A percentile compares a stretch with the other conserved stretches of the same genome.
Evolutionary conservation across 2,113 vertebrate genomes (phyloP).

Genomic region (Sorex araneus): DNA sequence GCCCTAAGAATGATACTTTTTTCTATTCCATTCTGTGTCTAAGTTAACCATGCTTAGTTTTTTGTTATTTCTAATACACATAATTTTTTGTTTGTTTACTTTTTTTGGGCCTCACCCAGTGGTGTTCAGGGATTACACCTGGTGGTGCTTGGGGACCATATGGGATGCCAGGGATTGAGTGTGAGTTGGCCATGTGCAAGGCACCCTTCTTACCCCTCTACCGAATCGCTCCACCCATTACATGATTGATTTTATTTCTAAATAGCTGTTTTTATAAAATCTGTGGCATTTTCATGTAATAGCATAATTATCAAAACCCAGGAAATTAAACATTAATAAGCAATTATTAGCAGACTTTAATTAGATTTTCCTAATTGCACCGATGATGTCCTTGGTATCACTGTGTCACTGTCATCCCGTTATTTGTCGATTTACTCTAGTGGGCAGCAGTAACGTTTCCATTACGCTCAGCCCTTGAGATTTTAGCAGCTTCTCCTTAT

Average conservation of each 20-base stretch:
- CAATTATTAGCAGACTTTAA: neutral
- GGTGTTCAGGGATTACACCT: too few relatives aligned
- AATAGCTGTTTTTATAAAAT: neutral
- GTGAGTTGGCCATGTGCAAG: too few relatives aligned
- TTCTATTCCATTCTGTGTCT: neutral
- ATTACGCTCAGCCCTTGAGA: too few relatives aligned
- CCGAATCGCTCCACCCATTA: neutral
- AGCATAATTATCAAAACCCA: neutral
- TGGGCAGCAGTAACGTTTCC: too few relatives aligned
- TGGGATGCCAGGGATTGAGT: too few relatives aligned
- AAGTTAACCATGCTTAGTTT: neutral
- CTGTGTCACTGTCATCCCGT: too few relatives aligned
- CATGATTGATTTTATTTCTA: constrained; percentile 12
- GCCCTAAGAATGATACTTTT: constrained; percentile 11
- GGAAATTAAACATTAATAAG: constrained; percentile 3
- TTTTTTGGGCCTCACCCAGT: too few relatives aligned
- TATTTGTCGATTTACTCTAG: too few relatives aligned
- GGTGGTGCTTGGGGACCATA: too few relatives aligned
- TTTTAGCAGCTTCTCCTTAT: too few relatives aligned
- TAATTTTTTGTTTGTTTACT: too few relatives aligned
- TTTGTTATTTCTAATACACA: neutral
- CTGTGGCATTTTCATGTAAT: neutral
- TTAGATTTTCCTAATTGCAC: constrained; percentile 28
- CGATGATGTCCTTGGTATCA: neutral
- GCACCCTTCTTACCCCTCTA: neutral